Evolutionary conservation across 1,140 invertebrate species (phyloP), one percentile per base, ranked within the genome.

Genomic region (Neocloeon triangulifer): DNA sequence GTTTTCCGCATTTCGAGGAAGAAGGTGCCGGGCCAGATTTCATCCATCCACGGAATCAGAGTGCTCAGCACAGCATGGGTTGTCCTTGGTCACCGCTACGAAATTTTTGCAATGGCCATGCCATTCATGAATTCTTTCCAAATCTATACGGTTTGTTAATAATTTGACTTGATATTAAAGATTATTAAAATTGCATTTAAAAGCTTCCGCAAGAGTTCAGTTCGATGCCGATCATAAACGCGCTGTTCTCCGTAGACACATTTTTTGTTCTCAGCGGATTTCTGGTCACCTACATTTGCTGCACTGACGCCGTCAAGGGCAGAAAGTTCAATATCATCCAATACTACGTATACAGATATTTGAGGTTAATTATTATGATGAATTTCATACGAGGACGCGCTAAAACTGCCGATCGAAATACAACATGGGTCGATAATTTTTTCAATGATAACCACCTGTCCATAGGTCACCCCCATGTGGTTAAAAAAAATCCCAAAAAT

Each of bases 241-340:
- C 45, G 18, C 39, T 47, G 26, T 41, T 64, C 35, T 30, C 62
- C 25, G 54, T 70, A 15, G 61, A 65, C 37, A 63, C 64, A 5
- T 68, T 69, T 44, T 57, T 68, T 10, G 38, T 66, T 19, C 42
- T 62, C 10, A 69, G 69, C 41, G 69, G 69, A 29, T 44, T 69
- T 1, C 46, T 71, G 0, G 44, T 66, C 0, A 45, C 59, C 1
- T 69, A 69, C 40, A 42, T 59, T 2, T 52, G 56, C 38, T 25
- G 69, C 39, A 52, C 49, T 40, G 53, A 61, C 35, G 43, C 59
- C 22, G 43, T 46, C 8, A 50, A 52, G 42, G 42, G 35, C 45
- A 52, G 33, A 44, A 55, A 1, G 51, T 58, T 48, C 47, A 56
- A 8, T 41, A 48, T 30, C 27, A 9, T 46, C 19, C 38, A 58